Base-by-base conservation (phyloP, 2,888 invertebrate genomes). In the Pristionchus mayeri region DNA sequence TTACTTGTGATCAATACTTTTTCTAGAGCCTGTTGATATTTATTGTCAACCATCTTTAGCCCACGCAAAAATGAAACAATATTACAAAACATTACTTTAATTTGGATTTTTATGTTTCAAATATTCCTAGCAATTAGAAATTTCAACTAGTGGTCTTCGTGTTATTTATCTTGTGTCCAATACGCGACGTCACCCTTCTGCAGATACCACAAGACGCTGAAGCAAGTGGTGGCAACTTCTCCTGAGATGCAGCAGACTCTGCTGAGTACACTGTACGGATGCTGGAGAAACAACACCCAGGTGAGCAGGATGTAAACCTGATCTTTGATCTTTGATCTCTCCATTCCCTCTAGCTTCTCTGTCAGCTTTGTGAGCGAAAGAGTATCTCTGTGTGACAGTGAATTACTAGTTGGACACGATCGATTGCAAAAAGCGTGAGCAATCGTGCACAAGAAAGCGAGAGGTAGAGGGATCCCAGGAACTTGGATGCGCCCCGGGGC, bases 191-290 rank as follows among this genome's bases (percentile, higher is more conserved):
- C n/a, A n/a, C n/a, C n/a, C 87, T 50, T 57, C 83, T 84, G 44
- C 87, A 94, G 94, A 90, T 94, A 94, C 89, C 93, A 93, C 88
- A 89, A 91, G 84, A 91, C 93, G 71, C 93, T 94, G 30, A 94
- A 97, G 95, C 95, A 96, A 50, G 94, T 98, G 87, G 97, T 97
- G 0, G 97, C 97, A 92, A 86, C 86, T 71, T 96, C 96, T 0
- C 98, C 98, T 93, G 97, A 98, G 93, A 97, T 97, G 0, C 98
- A 99, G 93, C 96, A 97, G 88, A 97, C 96, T 93, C 95, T 99
- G 81, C 94, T 99, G 80, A 95, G 96, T 89, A 96, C 97, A 93
- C 95, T 98, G 93, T 97, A 96, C 94, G 97, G 97, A 92, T 94
- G 98, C n/a, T 99, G 98, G 98, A 95, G 95, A 92, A 95, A 96